phyloP scores from a whole-genome alignment of 2,888 invertebrate species.

The Leucoptera coffeella region DNA sequence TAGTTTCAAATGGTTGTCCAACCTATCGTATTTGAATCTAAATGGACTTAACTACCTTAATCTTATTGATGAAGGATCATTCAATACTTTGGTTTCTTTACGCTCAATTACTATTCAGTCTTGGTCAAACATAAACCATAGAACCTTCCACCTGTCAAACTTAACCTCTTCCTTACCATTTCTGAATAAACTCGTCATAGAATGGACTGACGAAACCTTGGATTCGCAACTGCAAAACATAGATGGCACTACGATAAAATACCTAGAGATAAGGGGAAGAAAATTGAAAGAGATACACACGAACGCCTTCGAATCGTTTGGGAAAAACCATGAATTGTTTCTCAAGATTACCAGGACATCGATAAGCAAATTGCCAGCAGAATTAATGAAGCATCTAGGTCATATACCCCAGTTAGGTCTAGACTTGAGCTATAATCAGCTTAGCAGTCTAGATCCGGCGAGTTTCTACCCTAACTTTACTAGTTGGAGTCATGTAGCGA shows the following conservation, averaged over 20 bases:
- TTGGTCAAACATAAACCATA: conserved; percentile 69
- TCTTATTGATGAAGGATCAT: conserved; percentile 68
- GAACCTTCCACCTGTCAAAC: conserved; percentile 60
- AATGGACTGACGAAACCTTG: conserved; percentile 67
- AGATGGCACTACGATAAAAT: conserved; percentile 71
- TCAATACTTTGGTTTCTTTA: conserved; percentile 65
- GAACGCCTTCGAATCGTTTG: conserved; percentile 70
- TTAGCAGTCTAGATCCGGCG: conserved; percentile 73
- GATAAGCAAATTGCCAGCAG: conserved; percentile 71
- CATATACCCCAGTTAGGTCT: conserved; percentile 75
- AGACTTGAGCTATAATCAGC: conserved; percentile 75
- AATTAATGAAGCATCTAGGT: conserved; percentile 70
- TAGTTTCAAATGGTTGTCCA: conserved; percentile 63
- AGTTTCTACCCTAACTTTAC: conserved; percentile 83
- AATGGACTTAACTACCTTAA: conserved; percentile 67
- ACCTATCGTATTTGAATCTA: conserved; percentile 69
- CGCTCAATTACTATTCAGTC: conserved; percentile 66
- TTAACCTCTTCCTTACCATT: conserved; percentile 67
- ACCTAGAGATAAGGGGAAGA: conserved; percentile 73
- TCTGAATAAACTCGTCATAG: conserved; percentile 67
- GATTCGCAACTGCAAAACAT: conserved; percentile 70
- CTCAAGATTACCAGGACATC: conserved; percentile 73
- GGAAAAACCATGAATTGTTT: conserved; percentile 68
- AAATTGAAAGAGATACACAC: conserved; percentile 69
- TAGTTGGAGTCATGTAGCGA: conserved; percentile 82